Conservation (phyloP, 2,797 vertebrate genomes). For the Chelon auratus region DNA sequence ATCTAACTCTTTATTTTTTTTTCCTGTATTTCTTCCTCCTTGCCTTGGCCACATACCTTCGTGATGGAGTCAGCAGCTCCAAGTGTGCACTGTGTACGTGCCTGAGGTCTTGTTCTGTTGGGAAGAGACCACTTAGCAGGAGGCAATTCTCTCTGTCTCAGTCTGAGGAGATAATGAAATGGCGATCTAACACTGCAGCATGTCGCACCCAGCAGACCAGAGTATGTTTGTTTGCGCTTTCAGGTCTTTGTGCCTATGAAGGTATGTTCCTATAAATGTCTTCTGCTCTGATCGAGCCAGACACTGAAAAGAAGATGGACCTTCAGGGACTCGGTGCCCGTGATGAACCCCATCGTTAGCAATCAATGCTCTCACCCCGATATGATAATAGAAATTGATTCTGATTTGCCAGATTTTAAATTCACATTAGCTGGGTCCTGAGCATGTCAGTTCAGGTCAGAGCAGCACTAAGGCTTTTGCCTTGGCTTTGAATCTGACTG, state of each 20-base stretch:
- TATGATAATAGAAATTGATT: conserved; percentile 56
- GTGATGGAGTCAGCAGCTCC: conserved; percentile 50
- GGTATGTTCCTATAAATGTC: conserved; percentile 39
- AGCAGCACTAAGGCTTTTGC: conserved; percentile 9
- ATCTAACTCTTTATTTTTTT: conserved; percentile 30
- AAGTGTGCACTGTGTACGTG: conserved; percentile 42
- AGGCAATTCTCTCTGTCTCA: conserved; percentile 64
- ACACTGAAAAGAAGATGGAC: conserved; percentile 34
- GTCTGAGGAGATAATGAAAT: conserved; percentile 72
- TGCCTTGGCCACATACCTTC: conserved; percentile 48
- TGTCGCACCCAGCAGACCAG: conserved; percentile 43
- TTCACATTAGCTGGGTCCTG: conserved; percentile 34
- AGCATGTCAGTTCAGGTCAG: conserved; percentile 40
- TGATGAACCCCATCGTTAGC: conserved; percentile 33
- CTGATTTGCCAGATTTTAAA: conserved; percentile 64
- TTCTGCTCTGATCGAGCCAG: conserved; percentile 51
- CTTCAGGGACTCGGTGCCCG: conserved; percentile 6
- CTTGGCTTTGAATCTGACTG: conserved; percentile 49
- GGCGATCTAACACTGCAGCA: conserved; percentile 27
- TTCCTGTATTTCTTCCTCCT: conserved; percentile 17
- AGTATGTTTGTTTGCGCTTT: conserved; percentile 28
- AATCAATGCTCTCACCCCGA: conserved; percentile 45
- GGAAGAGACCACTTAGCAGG: conserved; percentile 64
- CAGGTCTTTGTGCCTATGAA: conserved; percentile 27
- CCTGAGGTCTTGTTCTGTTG: conserved; percentile 56